Evolutionary conservation across 2,888 invertebrate species (phyloP), one percentile per base, ranked within the genome.

Genomic region (Pyralis farinalis): DNA sequence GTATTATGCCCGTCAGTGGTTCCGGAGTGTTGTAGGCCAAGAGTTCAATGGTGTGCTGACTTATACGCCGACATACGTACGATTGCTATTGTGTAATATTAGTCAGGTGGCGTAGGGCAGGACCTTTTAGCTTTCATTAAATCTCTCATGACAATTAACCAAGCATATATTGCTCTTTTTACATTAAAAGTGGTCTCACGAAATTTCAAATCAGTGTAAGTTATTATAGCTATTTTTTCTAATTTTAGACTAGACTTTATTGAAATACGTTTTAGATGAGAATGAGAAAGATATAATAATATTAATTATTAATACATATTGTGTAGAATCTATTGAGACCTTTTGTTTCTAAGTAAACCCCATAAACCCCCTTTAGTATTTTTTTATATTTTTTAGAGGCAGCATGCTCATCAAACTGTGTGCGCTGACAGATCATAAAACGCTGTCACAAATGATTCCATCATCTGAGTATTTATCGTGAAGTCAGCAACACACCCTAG

Each of bases 41-140:
- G 84, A 82, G 80, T 77, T 58, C 51, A 58, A 55, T 58, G 81
- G 81, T 80, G 84, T 83, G 84, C 79, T 84, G 82, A 77, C 81
- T 72, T 68, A 60, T 39, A 63, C 55, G 47, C 54, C 58, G 55
- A 63, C 65, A 61, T 64, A 51, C 58, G 63, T 54, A 51, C 48
- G 60, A 52, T 55, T 52, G 16, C 2, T 2, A 16, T 16, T 16
- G 16, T 16, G 58, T 55, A 57, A 47, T 61, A 58, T 56, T 65
- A 63, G 88, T 89, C 90, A 89, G 85, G 89, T 83, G 71, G 90
- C 89, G 89, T 87, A 89, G 83, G 81, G 86, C 77, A 75, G 77
- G 80, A 71, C 67, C 71, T 74, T 63, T 71, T 71, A 64, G 67
- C 65, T 63, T 64, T 61, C 58, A 49, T 59, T 74, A 84, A 86